Evolutionary conservation across 2,888 invertebrate genomes (phyloP).

Genomic region (Gymnoscelis rufifasciata): DNA sequence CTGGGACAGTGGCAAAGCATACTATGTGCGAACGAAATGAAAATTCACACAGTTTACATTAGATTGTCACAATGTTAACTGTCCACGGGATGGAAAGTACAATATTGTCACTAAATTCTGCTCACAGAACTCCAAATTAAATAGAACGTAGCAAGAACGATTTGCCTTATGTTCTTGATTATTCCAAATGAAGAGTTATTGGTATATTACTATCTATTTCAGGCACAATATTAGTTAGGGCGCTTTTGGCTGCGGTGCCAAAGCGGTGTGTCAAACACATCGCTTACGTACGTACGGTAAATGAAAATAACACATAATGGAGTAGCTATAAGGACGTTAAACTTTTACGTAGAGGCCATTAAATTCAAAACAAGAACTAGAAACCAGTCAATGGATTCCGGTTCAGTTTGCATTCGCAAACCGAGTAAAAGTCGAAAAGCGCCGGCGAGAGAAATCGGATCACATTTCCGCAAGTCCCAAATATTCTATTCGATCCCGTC

Average conservation of each 20-base stretch:
- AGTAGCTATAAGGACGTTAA: no score
- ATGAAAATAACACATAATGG: no score
- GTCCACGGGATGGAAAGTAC: not conserved
- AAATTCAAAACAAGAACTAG: not conserved
- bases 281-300: no score
- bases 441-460: constrained; percentile 36
- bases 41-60: constrained; percentile 6
- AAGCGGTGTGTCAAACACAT: no score
- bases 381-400: not conserved
- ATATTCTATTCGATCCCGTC: constrained; percentile 62
- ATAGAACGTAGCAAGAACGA: no score
- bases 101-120: not conserved
- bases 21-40: constrained; percentile 5
- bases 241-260: no score
- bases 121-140: not conserved
- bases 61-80: not conserved
- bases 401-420: constrained; percentile 4
- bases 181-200: no score
- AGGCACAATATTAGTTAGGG: no score
- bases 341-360: no score
- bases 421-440: constrained; percentile 35
- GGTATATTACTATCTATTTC: no score
- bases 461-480: constrained; percentile 44
- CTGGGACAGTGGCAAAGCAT: constrained; percentile 25
- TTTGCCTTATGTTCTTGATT: no score